Conservation (phyloP, 2,888 invertebrate species). For the Octodonta nipae region DNA sequence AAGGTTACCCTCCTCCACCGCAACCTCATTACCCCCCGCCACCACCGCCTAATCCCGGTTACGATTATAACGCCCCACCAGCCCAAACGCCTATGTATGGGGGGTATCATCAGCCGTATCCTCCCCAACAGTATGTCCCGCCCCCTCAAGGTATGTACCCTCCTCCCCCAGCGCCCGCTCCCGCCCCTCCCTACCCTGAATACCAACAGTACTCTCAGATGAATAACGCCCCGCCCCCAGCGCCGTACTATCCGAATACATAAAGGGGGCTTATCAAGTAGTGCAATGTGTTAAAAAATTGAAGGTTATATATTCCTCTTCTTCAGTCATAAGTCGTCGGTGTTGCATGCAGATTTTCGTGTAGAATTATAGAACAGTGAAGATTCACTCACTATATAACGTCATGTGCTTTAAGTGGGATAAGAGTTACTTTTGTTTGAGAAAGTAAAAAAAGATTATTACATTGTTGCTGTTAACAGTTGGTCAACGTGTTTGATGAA, state of each 20-base stretch:
- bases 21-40: conserved; percentile 25
- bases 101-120: conserved; percentile 26
- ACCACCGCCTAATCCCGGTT: conserved; percentile 17
- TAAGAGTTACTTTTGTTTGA: no score
- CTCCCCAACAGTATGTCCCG: conserved; percentile 27
- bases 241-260: conserved; percentile 22
- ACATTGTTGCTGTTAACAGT: no score
- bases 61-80: conserved; percentile 17
- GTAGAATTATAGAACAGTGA: conserved; percentile 12
- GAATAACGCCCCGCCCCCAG: conserved; percentile 13
- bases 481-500: no score
- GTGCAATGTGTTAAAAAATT: background rate
- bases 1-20: conserved; percentile 27
- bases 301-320: background rate
- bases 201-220: conserved; percentile 28
- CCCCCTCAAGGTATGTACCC: conserved; percentile 25
- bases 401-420: no score
- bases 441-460: no score
- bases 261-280: conserved; percentile 11
- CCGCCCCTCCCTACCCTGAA: conserved; percentile 23
- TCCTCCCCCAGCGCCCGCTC: conserved; percentile 18
- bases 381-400: no score
- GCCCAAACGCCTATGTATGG: conserved; percentile 20
- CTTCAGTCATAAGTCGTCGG: background rate
- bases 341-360: conserved; percentile 5